Base-by-base conservation (phyloP, 2,797 vertebrate genomes). In the Astyanax mexicanus region DNA sequence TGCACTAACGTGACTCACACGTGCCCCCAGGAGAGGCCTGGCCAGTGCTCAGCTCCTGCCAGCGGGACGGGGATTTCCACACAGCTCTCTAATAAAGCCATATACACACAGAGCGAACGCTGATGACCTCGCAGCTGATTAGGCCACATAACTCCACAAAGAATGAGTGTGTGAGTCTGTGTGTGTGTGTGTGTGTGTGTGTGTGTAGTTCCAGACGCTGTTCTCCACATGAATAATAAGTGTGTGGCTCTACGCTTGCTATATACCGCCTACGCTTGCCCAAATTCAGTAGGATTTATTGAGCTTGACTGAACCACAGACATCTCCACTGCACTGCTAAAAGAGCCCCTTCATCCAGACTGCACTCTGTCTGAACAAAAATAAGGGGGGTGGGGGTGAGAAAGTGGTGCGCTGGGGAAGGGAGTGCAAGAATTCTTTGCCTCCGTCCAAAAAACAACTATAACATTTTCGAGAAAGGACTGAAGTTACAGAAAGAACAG, bases 1-100 rank as follows among this genome's bases (percentile, higher is more conserved):
- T 11, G 10, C 1, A 7, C 78, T 82, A 80, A 82, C 80, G 54
- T 70, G 76, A 78, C 69, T 79, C 49, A 72, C 78, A 80, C 80
- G 79, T 79, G 75, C 21, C 45, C 19, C 38, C 47, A 17, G 54
- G 69, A 80, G 75, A 75, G 75, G 72, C 40, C 67, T 55, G 75
- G 77, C 69, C 61, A 60, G 54, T 65, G 77, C 74, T 78, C 55
- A 42, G 55, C 78, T 83, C 67, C 70, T 75, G 72, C 74, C 57
- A 75, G 73, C 64, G 37, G 17, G 9, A 55, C 57, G 74, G 81
- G 83, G 80, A 83, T 84, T 87, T 85, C 84, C 84, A 79, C 72
- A 70, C 62, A 69, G 67, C 35, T 42, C 61, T 72, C 75, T 61
- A 74, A 82, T 80, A 78, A 83, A 82, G 75, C 75, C 68, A 72